Percentiles rank a stretch among this genome's conserved stretches.
Evolutionary conservation across 2,797 vertebrate species (phyloP).

Genomic region (Pelobates cultripes): DNA sequence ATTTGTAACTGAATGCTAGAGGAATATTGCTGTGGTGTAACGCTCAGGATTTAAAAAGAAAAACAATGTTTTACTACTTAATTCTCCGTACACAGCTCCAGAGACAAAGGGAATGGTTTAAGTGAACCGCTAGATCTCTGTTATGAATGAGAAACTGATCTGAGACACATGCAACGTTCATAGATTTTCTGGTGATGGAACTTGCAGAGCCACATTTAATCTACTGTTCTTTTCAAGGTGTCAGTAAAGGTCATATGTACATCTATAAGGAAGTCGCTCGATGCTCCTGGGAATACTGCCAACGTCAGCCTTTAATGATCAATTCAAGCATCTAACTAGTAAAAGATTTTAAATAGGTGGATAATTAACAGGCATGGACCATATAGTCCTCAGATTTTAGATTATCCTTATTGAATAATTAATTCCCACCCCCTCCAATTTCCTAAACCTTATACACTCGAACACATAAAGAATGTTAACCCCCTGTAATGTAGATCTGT

Average conservation of each 20-base stretch:
- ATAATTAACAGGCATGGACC: background rate
- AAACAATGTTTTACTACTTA: too few species aligned
- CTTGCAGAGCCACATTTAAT: background rate
- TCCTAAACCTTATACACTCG: too few species aligned
- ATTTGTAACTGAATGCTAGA: background rate
- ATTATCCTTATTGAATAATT: too few species aligned
- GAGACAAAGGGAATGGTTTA: background rate
- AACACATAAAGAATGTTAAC: too few species aligned
- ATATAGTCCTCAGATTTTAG: too few species aligned
- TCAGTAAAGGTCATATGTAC: background rate
- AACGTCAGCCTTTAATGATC: background rate
- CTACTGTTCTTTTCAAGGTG: background rate
- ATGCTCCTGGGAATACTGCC: background rate
- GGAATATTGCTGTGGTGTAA: too few species aligned
- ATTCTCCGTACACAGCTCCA: background rate
- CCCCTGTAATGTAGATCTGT: too few species aligned
- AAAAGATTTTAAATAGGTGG: background rate
- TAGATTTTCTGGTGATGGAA: constrained; percentile 2
- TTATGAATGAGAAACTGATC: background rate
- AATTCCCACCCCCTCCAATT: too few species aligned
- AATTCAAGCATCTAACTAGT: background rate
- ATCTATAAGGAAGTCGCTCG: background rate
- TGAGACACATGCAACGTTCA: background rate
- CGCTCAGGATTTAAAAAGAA: too few species aligned
- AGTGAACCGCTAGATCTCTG: background rate